Percentiles rank a stretch among this genome's conserved stretches.
phyloP scores from a whole-genome alignment of 2,888 invertebrate species.

The Dasysyrphus tricinctus region DNA sequence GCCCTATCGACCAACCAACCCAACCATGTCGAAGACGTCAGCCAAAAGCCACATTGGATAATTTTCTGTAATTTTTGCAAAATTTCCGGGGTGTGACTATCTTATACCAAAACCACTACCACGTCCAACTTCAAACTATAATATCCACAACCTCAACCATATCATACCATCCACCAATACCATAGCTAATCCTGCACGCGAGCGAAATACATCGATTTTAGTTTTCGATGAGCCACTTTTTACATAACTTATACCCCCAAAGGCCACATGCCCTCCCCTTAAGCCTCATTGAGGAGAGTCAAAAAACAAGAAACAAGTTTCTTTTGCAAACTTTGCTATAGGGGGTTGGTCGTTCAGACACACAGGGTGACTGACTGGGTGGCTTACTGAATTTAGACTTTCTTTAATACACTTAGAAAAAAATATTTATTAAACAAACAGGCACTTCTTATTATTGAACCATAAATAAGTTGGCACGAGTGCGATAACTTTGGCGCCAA shows the following conservation, averaged over 20 bases:
- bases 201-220: conserved; percentile 71
- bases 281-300: neutral
- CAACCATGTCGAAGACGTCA: conserved; percentile 40
- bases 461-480: too few species aligned
- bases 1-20: conserved; percentile 21
- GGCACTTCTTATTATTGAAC: neutral
- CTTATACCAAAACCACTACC: conserved; percentile 28
- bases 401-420: neutral
- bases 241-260: conserved; percentile 54
- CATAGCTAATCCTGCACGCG: conserved; percentile 67
- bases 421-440: neutral
- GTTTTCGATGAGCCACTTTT: conserved; percentile 67
- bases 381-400: neutral
- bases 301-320: neutral
- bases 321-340: conserved; percentile 18
- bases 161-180: conserved; percentile 18
- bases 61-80: conserved; percentile 45
- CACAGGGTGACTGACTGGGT: conserved; percentile 12
- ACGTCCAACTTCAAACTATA: neutral
- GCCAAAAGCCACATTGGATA: conserved; percentile 31
- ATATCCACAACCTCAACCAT: neutral
- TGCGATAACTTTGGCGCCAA: too few species aligned
- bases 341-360: conserved; percentile 46
- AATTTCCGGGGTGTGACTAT: conserved; percentile 71
- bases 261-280: conserved; percentile 10